These are phyloP conservation scores for Climacteris rufus DNA, from an alignment of 2,113 vertebrate species.

Conservation along the genomic window DNA sequence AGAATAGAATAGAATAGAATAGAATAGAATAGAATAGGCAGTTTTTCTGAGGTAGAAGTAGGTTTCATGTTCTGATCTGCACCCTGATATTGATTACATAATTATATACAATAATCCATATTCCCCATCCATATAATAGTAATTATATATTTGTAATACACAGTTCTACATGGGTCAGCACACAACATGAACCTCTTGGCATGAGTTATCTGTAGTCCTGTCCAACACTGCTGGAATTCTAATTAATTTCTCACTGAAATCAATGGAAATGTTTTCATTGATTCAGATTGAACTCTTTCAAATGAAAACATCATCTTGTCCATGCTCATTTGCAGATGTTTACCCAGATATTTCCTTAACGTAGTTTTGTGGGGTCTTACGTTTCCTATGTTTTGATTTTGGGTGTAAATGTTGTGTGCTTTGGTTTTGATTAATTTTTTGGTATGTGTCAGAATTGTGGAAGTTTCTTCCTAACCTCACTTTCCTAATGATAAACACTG, in stretches of 20 bases:
- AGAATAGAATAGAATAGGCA: not conserved
- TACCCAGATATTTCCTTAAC: constrained; percentile 10
- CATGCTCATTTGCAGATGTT: not conserved
- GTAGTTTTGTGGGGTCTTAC: not conserved
- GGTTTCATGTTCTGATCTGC: not conserved
- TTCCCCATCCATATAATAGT: not conserved
- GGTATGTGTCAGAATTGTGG: not conserved
- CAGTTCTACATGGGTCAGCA: not conserved
- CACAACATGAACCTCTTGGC: not conserved
- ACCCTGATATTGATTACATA: not conserved
- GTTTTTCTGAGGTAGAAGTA: not conserved
- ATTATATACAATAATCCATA: not conserved
- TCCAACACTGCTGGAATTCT: not conserved
- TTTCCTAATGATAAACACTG: not conserved
- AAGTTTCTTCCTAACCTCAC: not conserved
- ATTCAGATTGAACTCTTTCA: not conserved
- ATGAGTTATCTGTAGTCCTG: not conserved
- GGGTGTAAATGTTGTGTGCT: not conserved
- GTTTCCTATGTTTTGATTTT: constrained; percentile 26
- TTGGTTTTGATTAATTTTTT: not conserved
- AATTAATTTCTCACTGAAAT: not conserved
- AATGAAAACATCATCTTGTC: not conserved
- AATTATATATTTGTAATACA: not conserved
- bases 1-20: not conserved
- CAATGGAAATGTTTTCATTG: not conserved